These are phyloP conservation scores for Stegastes partitus DNA, from an alignment of 2,113 vertebrate species.

Conservation along the genomic window DNA sequence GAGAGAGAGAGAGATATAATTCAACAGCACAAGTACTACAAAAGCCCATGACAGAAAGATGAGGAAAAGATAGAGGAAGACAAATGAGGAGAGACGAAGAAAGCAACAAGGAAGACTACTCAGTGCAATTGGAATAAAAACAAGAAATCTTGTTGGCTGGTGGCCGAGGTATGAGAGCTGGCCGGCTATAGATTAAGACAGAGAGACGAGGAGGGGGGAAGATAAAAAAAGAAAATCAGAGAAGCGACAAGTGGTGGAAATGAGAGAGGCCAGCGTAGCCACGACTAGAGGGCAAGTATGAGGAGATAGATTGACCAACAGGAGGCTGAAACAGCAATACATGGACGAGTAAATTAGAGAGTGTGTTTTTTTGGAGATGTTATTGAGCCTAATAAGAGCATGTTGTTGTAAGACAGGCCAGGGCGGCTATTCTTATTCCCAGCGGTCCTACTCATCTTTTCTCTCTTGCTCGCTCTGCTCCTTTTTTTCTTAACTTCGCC, in stretches of 20 bases:
- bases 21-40: slow-evolving; percentile 36
- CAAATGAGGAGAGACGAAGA: slow-evolving; percentile 26
- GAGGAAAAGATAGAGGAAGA: slow-evolving; percentile 31
- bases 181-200: slow-evolving; percentile 36
- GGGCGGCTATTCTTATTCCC: slow-evolving; percentile 40
- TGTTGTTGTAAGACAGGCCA: slow-evolving; percentile 42
- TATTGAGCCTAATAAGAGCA: slow-evolving; percentile 50
- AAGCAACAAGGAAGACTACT: neutral
- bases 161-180: slow-evolving; percentile 1
- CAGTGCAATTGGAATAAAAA: slow-evolving; percentile 20
- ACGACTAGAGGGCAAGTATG: slow-evolving; percentile 3
- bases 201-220: slow-evolving; percentile 17
- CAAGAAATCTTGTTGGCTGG: slow-evolving; percentile 19
- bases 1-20: slow-evolving; percentile 8
- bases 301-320: slow-evolving; percentile 20
- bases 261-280: slow-evolving; percentile 16
- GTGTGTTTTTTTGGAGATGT: slow-evolving; percentile 44
- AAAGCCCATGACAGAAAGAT: slow-evolving; percentile 41
- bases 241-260: slow-evolving; percentile 29
- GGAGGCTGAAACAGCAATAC: slow-evolving; percentile 11
- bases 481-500: slow-evolving; percentile 35
- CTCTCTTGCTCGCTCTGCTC: slow-evolving; percentile 21
- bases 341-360: slow-evolving; percentile 29
- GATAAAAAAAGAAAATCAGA: slow-evolving; percentile 54
- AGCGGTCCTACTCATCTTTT: slow-evolving; percentile 34